A percentile compares a stretch with the other conserved stretches of the same genome.
Conservation (phyloP, 2,888 invertebrate species). For the Tuta absoluta region DNA sequence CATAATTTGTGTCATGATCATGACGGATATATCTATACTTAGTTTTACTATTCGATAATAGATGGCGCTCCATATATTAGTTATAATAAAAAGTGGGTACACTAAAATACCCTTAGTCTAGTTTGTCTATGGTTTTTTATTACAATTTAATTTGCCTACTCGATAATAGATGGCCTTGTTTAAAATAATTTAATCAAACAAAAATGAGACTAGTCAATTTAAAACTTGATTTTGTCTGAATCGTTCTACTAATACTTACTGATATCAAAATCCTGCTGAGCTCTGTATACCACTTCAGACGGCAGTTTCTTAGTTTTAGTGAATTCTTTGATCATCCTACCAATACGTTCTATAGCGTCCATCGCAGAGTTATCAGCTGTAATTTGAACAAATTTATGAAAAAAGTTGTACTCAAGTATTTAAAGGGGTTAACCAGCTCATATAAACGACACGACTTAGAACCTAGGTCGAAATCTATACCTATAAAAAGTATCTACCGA, state of each 20-base stretch:
- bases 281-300: neutral
- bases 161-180: neutral
- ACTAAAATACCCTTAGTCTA: no score
- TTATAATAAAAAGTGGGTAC: no score
- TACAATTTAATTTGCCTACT: neutral
- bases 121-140: neutral
- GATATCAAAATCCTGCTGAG: neutral
- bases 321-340: neutral
- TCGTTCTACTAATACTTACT: neutral
- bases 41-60: neutral
- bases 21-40: neutral
- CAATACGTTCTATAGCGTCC: neutral
- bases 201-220: no score
- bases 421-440: no score
- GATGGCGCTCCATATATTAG: neutral
- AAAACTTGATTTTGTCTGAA: no score
- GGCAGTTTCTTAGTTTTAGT: neutral
- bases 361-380: neutral
- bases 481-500: no score
- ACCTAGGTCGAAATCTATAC: no score
- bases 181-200: neutral
- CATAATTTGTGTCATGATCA: neutral
- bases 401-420: no score
- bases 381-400: neutral
- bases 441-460: no score